Evolutionary conservation across 1,140 invertebrate genomes (phyloP).

Genomic region (Sycophila sp.): DNA sequence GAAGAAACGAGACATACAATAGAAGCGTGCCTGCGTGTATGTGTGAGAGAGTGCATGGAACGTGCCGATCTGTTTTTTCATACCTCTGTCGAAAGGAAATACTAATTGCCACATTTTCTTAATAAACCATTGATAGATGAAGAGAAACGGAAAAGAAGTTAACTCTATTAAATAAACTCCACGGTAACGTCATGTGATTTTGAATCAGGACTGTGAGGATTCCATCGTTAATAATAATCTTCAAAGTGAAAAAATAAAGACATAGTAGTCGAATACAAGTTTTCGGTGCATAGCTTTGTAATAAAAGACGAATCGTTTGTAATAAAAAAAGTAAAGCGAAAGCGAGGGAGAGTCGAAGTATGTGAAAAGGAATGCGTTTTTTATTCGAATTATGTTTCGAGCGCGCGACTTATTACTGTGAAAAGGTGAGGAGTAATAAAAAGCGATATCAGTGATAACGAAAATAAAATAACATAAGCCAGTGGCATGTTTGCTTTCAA

Average conservation of each 20-base stretch:
- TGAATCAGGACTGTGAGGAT: conserved; percentile 2
- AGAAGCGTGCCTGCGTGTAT: neutral
- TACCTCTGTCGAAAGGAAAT: conserved; percentile 52
- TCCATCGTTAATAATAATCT: neutral
- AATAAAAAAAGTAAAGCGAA: neutral
- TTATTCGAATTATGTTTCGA: conserved; percentile 19
- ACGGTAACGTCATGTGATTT: neutral
- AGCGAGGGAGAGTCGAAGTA: neutral
- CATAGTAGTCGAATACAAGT: neutral
- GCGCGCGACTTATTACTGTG: neutral
- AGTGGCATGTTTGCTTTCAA: conserved; percentile 32
- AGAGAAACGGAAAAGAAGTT: conserved; percentile 8
- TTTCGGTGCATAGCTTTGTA: conserved; percentile 64
- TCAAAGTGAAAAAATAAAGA: neutral
- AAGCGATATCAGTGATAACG: conserved; percentile 37
- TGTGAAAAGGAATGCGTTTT: conserved; percentile 9
- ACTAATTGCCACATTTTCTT: conserved; percentile 51
- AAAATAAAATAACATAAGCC: conserved; percentile 29
- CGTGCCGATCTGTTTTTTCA: conserved; percentile 58
- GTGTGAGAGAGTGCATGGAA: conserved; percentile 12
- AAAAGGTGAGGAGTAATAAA: conserved; percentile 13
- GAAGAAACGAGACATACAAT: neutral
- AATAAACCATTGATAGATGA: conserved; percentile 41
- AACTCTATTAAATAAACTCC: conserved; percentile 4
- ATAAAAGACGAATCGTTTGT: conserved; percentile 12